These are phyloP conservation scores for Campoplex capitator DNA, from an alignment of 2,888 invertebrate species.

Conservation along the genomic window DNA sequence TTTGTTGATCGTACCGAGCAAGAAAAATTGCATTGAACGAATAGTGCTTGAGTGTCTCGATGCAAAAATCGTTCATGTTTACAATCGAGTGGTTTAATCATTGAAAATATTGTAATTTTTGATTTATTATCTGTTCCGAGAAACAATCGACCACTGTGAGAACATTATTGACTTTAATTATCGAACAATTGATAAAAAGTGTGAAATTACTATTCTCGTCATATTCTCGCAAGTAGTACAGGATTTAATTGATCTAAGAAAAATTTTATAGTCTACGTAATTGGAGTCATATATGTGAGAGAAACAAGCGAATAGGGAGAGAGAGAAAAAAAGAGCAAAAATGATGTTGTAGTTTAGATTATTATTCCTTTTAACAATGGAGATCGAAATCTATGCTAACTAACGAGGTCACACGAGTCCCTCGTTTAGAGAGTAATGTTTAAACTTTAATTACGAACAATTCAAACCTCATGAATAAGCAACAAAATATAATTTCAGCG, in stretches of 20 bases:
- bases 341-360: slow-evolving; percentile 19
- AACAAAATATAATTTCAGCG: background rate
- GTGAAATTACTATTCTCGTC: slow-evolving; percentile 10
- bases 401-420: slow-evolving; percentile 19
- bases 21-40: too few relatives aligned
- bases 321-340: background rate
- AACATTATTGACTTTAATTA: background rate
- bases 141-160: background rate
- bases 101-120: background rate
- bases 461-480: background rate
- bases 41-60: background rate
- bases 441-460: background rate
- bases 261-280: slow-evolving; percentile 16
- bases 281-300: background rate
- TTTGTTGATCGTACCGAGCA: background rate
- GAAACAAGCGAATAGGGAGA: background rate
- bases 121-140: background rate
- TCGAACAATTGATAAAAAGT: slow-evolving; percentile 3
- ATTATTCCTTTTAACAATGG: slow-evolving; percentile 7
- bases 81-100: background rate
- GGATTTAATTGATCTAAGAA: slow-evolving; percentile 25
- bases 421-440: slow-evolving; percentile 5
- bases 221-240: background rate
- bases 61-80: background rate
- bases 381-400: slow-evolving; percentile 20